A percentile compares a stretch with the other conserved stretches of the same genome.
Evolutionary conservation across 2,113 vertebrate genomes (phyloP).

Genomic region (Pipra filicauda): DNA sequence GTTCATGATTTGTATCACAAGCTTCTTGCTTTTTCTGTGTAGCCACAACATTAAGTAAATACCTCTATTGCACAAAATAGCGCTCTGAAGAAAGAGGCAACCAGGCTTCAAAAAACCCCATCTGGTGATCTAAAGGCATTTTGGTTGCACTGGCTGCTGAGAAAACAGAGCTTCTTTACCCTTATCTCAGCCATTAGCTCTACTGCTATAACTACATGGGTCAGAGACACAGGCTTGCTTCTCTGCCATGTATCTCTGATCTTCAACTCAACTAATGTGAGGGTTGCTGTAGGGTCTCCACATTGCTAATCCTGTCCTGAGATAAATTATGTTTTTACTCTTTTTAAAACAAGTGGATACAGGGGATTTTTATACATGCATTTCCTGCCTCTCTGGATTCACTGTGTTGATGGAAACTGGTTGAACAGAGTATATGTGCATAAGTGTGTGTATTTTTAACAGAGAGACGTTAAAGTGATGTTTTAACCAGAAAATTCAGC

Average conservation of each 20-base stretch:
- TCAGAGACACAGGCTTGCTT: background rate
- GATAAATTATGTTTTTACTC: background rate
- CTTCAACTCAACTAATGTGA: background rate
- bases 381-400: background rate
- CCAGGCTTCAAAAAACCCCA: background rate
- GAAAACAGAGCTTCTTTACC: background rate
- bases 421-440: background rate
- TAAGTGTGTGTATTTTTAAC: background rate
- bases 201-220: background rate
- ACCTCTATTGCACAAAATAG: background rate
- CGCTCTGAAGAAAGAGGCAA: background rate
- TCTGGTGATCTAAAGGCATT: background rate
- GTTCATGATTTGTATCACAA: background rate
- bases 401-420: background rate
- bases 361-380: rapidly evolving
- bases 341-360: background rate
- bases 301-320: background rate
- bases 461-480: rapidly evolving
- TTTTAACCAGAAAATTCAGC: background rate
- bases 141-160: background rate
- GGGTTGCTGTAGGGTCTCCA: background rate
- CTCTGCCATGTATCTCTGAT: background rate
- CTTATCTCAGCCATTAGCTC: background rate
- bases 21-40: background rate
- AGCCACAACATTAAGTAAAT: background rate